Evolutionary conservation across 2,888 invertebrate genomes (phyloP).

Genomic region (Ectemnius continuus): DNA sequence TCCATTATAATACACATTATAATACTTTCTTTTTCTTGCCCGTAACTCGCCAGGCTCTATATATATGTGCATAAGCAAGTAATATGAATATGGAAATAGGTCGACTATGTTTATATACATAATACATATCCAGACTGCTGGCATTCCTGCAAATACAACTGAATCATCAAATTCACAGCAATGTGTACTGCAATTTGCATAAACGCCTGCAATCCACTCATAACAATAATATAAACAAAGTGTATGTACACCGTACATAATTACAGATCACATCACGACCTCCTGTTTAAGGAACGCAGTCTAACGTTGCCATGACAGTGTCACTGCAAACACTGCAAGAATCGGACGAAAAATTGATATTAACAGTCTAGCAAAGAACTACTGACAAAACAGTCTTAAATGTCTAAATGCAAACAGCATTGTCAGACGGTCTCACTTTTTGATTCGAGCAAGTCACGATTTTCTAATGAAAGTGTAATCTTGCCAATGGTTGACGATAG

Average conservation of each 20-base stretch:
- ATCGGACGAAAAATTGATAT: neutral
- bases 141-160: too few species aligned
- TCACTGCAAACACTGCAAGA: neutral
- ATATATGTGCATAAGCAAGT: constrained; percentile 15
- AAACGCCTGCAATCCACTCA: too few species aligned
- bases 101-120: constrained; percentile 27
- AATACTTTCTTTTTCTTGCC: constrained; percentile 2
- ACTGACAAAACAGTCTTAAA: constrained; percentile 5
- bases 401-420: constrained; percentile 1
- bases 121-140: neutral
- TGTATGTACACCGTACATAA: neutral
- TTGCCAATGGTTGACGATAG: too few species aligned
- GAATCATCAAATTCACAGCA: too few species aligned
- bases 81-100: constrained; percentile 18
- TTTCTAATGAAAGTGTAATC: too few species aligned
- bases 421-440: neutral
- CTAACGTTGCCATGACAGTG: neutral
- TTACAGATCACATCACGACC: neutral
- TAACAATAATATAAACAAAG: neutral
- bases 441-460: too few species aligned
- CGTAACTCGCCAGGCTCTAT: neutral
- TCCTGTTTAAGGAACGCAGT: neutral
- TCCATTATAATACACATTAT: neutral
- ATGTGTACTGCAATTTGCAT: too few species aligned
- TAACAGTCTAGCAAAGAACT: neutral